phyloP scores from a whole-genome alignment of 2,797 vertebrate species.

The Tauraco hartlaubi region DNA sequence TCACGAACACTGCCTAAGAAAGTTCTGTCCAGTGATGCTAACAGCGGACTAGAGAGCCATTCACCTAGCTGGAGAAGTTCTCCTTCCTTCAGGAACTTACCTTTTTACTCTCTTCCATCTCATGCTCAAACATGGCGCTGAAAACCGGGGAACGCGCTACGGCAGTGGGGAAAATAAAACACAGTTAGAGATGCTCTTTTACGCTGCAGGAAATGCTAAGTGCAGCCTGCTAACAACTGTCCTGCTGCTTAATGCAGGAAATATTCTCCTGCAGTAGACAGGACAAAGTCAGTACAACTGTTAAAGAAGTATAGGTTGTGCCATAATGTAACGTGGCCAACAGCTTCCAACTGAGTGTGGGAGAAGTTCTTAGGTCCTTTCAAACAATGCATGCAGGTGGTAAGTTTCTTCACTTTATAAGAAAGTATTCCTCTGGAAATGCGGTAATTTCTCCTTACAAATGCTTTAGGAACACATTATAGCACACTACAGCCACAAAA shows the following conservation, averaged over 20 bases:
- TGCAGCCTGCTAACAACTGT: neutral
- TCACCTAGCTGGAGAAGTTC: neutral
- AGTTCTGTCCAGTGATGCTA: neutral
- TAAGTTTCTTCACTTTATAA: neutral
- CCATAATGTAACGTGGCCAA: fast-evolving
- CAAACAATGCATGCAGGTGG: neutral
- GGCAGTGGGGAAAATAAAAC: neutral
- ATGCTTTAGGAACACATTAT: neutral
- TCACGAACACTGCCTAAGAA: neutral
- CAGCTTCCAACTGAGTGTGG: neutral
- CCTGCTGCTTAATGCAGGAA: neutral
- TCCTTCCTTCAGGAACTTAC: slow-evolving; percentile 69
- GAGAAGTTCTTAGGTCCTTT: neutral
- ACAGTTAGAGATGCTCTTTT: neutral
- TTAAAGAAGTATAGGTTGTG: neutral
- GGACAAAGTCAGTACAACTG: neutral
- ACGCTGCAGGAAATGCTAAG: neutral
- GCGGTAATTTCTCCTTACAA: neutral
- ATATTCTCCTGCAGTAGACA: neutral
- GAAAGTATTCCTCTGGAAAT: neutral
- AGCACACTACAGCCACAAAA: neutral
- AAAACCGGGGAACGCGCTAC: slow-evolving; percentile 95
- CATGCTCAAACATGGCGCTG: slow-evolving; percentile 94
- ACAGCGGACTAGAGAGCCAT: neutral
- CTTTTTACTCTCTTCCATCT: slow-evolving; percentile 95